These are phyloP conservation scores for Saturnia japonica DNA, from an alignment of 2,888 invertebrate genomes.

Conservation along the genomic window DNA sequence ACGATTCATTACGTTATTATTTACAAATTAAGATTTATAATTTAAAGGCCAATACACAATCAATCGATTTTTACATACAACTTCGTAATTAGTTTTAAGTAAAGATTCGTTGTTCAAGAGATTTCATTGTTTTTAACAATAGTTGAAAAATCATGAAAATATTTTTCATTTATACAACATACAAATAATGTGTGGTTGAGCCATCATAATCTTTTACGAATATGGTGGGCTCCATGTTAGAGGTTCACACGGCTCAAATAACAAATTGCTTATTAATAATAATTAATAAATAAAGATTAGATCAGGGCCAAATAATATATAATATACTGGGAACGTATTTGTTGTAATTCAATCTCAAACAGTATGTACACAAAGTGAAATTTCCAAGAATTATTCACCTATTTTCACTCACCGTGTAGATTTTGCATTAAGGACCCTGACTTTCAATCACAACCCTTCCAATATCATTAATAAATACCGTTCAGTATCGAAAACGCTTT, in stretches of 20 bases:
- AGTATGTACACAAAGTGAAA: not conserved
- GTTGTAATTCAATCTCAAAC: not conserved
- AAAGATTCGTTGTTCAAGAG: slow-evolving; percentile 13
- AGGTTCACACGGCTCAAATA: too few species aligned
- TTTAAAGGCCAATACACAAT: not conserved
- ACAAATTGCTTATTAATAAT: too few species aligned
- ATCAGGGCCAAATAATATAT: too few species aligned
- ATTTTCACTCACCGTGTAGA: not conserved
- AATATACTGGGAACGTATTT: not conserved
- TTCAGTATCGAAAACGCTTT: too few species aligned
- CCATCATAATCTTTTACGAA: too few species aligned
- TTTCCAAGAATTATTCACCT: not conserved
- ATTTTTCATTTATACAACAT: not conserved
- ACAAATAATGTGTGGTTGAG: too few species aligned
- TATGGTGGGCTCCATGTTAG: too few species aligned
- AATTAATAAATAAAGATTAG: too few species aligned
- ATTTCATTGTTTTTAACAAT: not conserved
- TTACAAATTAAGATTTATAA: slow-evolving; percentile 3
- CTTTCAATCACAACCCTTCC: too few species aligned
- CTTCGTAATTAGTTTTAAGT: not conserved
- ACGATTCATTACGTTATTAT: slow-evolving; percentile 26
- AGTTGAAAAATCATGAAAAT: not conserved
- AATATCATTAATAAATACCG: too few species aligned
- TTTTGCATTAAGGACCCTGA: not conserved
- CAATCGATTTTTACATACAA: not conserved